These are phyloP conservation scores for Apodemia mormo DNA, from an alignment of 2,888 invertebrate species.

Conservation along the genomic window DNA sequence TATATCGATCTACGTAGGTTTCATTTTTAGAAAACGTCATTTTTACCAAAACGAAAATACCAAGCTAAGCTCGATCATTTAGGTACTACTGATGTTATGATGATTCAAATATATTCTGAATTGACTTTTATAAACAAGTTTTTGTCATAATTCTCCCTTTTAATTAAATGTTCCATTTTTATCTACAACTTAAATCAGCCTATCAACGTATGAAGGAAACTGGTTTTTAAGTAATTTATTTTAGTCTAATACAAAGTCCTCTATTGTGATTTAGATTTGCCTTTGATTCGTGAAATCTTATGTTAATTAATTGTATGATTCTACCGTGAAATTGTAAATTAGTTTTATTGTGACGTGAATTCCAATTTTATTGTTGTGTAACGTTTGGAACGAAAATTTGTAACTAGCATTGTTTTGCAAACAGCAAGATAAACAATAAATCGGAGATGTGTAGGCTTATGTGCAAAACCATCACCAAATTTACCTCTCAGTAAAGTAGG, in stretches of 20 bases:
- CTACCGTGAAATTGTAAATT: constrained; percentile 25
- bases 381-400: not conserved
- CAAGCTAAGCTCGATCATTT: not conserved
- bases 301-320: not conserved
- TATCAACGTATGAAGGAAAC: not conserved
- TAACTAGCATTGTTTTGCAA: not conserved
- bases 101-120: not conserved
- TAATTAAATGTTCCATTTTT: constrained; percentile 14
- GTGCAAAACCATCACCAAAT: too few relatives aligned
- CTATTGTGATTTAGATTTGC: constrained; percentile 1
- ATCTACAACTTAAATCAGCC: not conserved
- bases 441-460: too few relatives aligned
- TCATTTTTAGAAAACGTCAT: too few relatives aligned
- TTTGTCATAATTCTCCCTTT: not conserved
- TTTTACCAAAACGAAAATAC: too few relatives aligned
- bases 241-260: not conserved
- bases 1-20: too few relatives aligned
- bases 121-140: constrained; percentile 8
- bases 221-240: constrained; percentile 10
- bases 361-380: constrained; percentile 12
- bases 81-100: not conserved
- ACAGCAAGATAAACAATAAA: too few relatives aligned
- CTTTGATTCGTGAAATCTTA: not conserved
- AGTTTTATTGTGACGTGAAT: constrained; percentile 21
- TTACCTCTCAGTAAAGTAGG: too few relatives aligned